Conservation (phyloP, 2,113 vertebrate species). For the Pterophyllum scalare region DNA sequence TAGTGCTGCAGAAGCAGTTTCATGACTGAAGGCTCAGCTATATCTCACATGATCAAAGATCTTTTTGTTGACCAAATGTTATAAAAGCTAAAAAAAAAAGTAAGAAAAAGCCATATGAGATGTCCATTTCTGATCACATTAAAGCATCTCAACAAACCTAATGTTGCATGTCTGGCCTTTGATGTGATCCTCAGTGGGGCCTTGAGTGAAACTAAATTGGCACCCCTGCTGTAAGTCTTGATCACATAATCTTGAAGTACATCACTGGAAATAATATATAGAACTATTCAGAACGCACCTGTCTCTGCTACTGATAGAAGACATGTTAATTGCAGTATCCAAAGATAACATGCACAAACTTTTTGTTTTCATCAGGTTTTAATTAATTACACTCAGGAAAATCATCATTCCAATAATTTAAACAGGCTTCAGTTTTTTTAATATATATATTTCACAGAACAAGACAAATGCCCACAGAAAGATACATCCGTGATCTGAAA, state of each 20-base stretch:
- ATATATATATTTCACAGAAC: slow-evolving; percentile 13
- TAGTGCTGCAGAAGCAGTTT: not conserved
- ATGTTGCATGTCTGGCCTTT: not conserved
- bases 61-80: not conserved
- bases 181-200: not conserved
- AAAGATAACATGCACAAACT: not conserved
- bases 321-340: not conserved
- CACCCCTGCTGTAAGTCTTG: not conserved
- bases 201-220: not conserved
- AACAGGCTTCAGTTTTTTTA: slow-evolving; percentile 7
- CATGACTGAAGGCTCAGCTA: not conserved
- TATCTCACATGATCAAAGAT: not conserved
- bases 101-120: not conserved
- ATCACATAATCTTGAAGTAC: not conserved
- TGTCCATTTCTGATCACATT: not conserved
- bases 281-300: not conserved
- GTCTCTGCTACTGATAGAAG: not conserved
- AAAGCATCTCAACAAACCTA: not conserved
- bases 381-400: slow-evolving; percentile 33
- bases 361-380: slow-evolving; percentile 7
- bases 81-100: not conserved
- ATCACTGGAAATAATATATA: not conserved
- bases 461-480: slow-evolving; percentile 17
- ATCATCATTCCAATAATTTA: slow-evolving; percentile 36
- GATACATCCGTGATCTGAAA: slow-evolving; percentile 18